Evolutionary conservation across 2,113 vertebrate species (phyloP).

Genomic region (Pterophyllum scalare): DNA sequence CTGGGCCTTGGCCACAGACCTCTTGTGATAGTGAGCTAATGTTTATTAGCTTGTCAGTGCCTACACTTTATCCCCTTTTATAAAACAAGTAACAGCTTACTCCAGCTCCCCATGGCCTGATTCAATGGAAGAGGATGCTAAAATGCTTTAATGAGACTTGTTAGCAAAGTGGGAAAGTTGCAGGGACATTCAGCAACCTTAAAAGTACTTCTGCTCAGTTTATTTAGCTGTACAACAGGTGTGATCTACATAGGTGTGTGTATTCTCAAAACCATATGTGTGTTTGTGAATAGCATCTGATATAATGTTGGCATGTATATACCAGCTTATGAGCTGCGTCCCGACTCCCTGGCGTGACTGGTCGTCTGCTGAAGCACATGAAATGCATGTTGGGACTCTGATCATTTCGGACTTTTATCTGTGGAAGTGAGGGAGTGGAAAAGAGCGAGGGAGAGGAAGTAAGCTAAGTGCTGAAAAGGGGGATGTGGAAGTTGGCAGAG

Average conservation of each 20-base stretch:
- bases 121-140: constrained; percentile 25
- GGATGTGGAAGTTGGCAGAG: not conserved
- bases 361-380: not conserved
- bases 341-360: constrained; percentile 29
- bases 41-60: constrained; percentile 68
- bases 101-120: not conserved
- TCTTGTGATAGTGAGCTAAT: constrained; percentile 50
- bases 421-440: not conserved
- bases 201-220: not conserved
- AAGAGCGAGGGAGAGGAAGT: not conserved
- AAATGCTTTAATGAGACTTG: constrained; percentile 19
- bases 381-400: constrained; percentile 36
- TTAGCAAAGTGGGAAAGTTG: constrained; percentile 14
- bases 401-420: constrained; percentile 50
- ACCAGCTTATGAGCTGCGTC: constrained; percentile 5
- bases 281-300: not conserved
- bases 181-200: not conserved
- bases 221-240: not conserved
- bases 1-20: constrained; percentile 14
- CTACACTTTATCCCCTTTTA: constrained; percentile 26
- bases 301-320: not conserved
- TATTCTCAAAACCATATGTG: not conserved
- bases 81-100: constrained; percentile 56
- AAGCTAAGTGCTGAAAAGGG: not conserved
- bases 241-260: not conserved